Evolutionary conservation across 2,113 vertebrate genomes (phyloP), one percentile per base, ranked within the genome.

Genomic region (Dasypus novemcinctus): DNA sequence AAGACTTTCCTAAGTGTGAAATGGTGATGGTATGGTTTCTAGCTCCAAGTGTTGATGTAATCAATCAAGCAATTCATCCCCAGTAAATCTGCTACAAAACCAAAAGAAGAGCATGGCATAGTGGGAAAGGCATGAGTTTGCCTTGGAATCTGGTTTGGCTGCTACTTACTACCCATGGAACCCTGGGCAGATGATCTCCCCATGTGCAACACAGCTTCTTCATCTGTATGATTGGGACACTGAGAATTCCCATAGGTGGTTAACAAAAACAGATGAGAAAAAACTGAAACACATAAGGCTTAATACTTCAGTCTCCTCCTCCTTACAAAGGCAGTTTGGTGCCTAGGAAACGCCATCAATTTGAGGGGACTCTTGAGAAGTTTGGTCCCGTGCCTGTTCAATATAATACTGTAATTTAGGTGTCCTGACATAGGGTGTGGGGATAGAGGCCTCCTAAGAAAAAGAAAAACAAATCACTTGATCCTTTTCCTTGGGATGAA

Each of bases 61-160:
- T 23, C 29, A 38, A 54, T 15, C 31, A 5, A 0, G 0, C n/a
- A 29, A 0, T 27, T 5, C 4, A 9, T 25, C 38, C 59, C 61
- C 41, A 41, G 11, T 6, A 4, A 38, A 54, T 10, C 4, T 4
- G 23, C 17, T 15, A 36, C 29, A 31, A 36, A 14, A 46, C 31
- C 12, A 41, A 20, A 14, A 61, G 8, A 2, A 7, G 25, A 49
- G 5, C 4, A 5, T 0, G 2, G 66, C 38, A 5, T 3, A 4
- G 3, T 1, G 3, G 17, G 54, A 43, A 25, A n/a, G 20, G 20
- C 23, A 4, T 8, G 14, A 57, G n/a, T 8, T 31, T 52, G 36
- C 41, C 33, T 10, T 5, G 5, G 5, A 14, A 12, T 2, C 33
- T 9, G 41, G 25, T 75, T 29, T 75, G 68, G 20, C 27, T 12